Evolutionary conservation across 2,797 vertebrate genomes (phyloP).

Genomic region (Diplodus sargus): DNA sequence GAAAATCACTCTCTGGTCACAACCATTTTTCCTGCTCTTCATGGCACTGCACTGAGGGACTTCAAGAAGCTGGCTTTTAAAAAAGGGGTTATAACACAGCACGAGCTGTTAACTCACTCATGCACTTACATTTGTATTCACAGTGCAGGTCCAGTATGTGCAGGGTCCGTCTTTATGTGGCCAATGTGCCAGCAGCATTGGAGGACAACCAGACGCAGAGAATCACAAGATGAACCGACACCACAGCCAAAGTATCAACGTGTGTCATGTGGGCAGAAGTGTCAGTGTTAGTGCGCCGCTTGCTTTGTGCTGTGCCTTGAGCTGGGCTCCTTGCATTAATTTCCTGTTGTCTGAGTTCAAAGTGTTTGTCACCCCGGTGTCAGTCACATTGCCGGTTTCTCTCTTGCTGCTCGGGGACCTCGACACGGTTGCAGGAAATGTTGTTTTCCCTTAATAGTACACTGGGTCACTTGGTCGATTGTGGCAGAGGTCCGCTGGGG

Average conservation of each 20-base stretch:
- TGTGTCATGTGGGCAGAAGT: constrained; percentile 80
- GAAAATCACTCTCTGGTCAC: too few relatives aligned
- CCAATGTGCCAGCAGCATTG: constrained; percentile 64
- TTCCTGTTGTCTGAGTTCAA: constrained; percentile 83
- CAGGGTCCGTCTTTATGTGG: constrained; percentile 68
- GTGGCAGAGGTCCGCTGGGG: constrained; percentile 73
- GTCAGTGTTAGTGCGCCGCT: constrained; percentile 78
- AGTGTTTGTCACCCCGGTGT: constrained; percentile 83
- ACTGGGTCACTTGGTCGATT: constrained; percentile 81
- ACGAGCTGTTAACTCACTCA: constrained; percentile 32
- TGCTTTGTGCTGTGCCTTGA: constrained; percentile 73
- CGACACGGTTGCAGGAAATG: constrained; percentile 65
- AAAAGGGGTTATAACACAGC: constrained; percentile 28
- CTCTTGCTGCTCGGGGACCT: constrained; percentile 65
- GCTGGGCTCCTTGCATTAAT: constrained; percentile 79
- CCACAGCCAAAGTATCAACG: constrained; percentile 73
- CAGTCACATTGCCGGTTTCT: constrained; percentile 74
- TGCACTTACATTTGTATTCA: constrained; percentile 66
- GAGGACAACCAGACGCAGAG: constrained; percentile 67
- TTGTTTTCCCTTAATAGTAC: constrained; percentile 80
- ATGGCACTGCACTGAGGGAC: too few relatives aligned
- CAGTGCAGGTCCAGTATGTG: constrained; percentile 45
- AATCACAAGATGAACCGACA: constrained; percentile 65
- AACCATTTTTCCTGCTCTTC: too few relatives aligned
- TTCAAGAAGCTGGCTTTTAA: too few relatives aligned